Evolutionary conservation across 1,140 invertebrate species (phyloP).

Genomic region (Colletes latitarsis): DNA sequence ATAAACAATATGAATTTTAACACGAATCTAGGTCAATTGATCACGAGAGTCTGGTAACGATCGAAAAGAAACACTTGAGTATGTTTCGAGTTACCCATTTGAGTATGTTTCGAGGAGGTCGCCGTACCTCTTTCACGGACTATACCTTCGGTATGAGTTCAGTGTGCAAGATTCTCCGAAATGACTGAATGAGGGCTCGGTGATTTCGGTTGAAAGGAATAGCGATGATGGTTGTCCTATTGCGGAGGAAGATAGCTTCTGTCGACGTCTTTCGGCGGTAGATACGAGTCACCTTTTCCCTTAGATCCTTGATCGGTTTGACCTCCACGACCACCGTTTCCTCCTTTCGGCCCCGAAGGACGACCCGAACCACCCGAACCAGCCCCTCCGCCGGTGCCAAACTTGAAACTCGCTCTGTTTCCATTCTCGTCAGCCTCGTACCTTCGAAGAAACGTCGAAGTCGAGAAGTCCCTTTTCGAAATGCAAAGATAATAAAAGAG

Average conservation of each 20-base stretch:
- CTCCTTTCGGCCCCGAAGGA: conserved; percentile 8
- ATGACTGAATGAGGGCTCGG: neutral
- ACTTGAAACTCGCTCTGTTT: conserved; percentile 76
- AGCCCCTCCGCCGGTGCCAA: conserved; percentile 63
- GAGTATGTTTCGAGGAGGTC: neutral
- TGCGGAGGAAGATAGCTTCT: conserved; percentile 73
- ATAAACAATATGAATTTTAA: too few relatives aligned
- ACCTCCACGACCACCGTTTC: conserved; percentile 3
- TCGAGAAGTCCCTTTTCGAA: neutral
- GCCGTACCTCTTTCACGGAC: neutral
- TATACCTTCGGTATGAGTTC: neutral
- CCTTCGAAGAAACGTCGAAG: conserved; percentile 52
- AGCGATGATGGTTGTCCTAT: conserved; percentile 25
- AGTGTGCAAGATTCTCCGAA: neutral
- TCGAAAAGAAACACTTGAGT: too few relatives aligned
- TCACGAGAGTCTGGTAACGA: too few relatives aligned
- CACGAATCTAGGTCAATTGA: too few relatives aligned
- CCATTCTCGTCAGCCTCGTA: conserved; percentile 79
- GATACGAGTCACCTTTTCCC: conserved; percentile 54
- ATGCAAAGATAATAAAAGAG: neutral
- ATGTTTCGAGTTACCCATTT: too few relatives aligned
- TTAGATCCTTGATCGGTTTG: neutral
- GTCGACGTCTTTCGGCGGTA: conserved; percentile 67
- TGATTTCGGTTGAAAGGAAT: neutral
- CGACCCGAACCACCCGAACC: conserved; percentile 8